Evolutionary conservation across 2,888 invertebrate genomes (phyloP), one percentile per base, ranked within the genome.

Genomic region (Oasisia sp.): DNA sequence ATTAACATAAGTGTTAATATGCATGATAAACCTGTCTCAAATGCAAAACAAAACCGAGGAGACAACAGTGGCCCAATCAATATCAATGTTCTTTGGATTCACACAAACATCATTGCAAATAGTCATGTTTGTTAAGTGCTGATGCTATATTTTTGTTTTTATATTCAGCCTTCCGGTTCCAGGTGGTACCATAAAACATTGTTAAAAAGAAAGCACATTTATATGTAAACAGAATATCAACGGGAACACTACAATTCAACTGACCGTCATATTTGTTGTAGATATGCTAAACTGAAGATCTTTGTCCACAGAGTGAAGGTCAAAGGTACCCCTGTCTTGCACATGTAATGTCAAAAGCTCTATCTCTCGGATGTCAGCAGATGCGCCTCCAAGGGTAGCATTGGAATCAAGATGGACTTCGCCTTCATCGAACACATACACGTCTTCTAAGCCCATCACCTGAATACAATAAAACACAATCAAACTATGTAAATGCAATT

Each of bases 351-450:
- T 93, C 32, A 94, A 93, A 12, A 95, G 92, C 9, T 94, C 93
- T 12, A 95, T 92, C 0, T 56, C 91, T 5, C 93, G 74, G 14
- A 95, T 92, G 0, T 56, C 90, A 2, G 92, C 93, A 44, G 93
- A 93, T 50, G 92, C 90, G n/a, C 92, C 92, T n/a, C 94, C 95
- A 56, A 95, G 92, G 93, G 94, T 94, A 91, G 94, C 94, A 91
- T 94, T 94, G 19, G 93, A 93, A 89, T 94, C 94, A 38, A 95
- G 91, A 2, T 92, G 92, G 11, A 95, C 95, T 38, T 92, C 90
- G 3, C 95, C 95, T 11, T 93, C 94, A 93, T 94, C 94, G 93
- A 94, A 95, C n/a, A 95, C 95, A 92, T 94, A 95, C 92, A 95
- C 89, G 91, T 95, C 95, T 91, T 94, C 94, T 11, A 95, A 93